These are phyloP conservation scores for Nicator chloris DNA, from an alignment of 2,113 vertebrate species.

Conservation along the genomic window DNA sequence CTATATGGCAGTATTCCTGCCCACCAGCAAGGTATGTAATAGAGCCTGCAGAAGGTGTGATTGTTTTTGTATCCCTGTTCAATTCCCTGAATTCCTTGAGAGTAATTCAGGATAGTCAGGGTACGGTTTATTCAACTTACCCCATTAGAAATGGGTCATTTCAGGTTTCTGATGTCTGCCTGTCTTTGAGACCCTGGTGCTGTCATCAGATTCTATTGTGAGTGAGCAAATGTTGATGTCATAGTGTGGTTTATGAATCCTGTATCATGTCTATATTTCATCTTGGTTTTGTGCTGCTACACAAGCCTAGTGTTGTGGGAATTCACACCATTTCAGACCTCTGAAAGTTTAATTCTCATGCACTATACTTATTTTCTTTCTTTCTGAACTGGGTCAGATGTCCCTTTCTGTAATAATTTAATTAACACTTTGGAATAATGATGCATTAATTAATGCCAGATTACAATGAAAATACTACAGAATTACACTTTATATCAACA, in stretches of 20 bases:
- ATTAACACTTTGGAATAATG: conserved; percentile 79
- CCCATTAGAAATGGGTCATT: conserved; percentile 3
- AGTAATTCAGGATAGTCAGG: conserved; percentile 20
- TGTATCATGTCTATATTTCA: not conserved
- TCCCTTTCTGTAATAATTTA: conserved; percentile 77
- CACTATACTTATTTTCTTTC: conserved; percentile 32
- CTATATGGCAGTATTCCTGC: not conserved
- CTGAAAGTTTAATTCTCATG: conserved; percentile 62
- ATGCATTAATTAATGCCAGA: conserved; percentile 81
- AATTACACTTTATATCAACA: conserved; percentile 80
- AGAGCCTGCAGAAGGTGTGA: not conserved
- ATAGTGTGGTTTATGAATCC: not conserved
- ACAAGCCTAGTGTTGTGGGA: not conserved
- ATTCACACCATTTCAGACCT: conserved; percentile 15
- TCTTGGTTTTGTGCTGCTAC: not conserved
- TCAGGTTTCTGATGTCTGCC: conserved; percentile 11
- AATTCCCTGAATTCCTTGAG: conserved; percentile 43
- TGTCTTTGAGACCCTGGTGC: not conserved
- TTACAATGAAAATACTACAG: conserved; percentile 75
- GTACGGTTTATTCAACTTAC: not conserved
- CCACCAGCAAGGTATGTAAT: not conserved
- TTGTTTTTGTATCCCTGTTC: not conserved
- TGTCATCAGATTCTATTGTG: conserved; percentile 3
- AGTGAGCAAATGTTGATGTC: not conserved
- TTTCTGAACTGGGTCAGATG: conserved; percentile 69